These are phyloP conservation scores for Synanthedon tipuliformis DNA, from an alignment of 2,888 invertebrate genomes.

Conservation along the genomic window DNA sequence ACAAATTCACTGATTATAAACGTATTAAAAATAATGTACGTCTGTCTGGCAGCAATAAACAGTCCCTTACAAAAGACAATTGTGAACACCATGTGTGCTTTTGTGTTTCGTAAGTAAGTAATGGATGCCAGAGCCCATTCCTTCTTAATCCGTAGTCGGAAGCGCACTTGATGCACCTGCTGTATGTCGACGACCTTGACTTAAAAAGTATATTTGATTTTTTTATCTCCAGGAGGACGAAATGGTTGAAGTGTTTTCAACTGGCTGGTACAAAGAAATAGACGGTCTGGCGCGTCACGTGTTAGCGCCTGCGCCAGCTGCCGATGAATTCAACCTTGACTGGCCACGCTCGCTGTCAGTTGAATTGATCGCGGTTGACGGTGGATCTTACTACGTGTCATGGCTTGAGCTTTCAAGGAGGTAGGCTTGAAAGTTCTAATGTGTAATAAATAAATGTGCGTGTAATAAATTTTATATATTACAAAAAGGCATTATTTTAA, in stretches of 20 bases:
- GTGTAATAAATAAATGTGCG: not conserved
- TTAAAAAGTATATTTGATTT: not conserved
- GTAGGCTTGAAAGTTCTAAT: constrained; percentile 17
- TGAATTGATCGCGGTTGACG: constrained; percentile 82
- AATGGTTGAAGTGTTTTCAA: constrained; percentile 84
- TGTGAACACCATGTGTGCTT: too few relatives aligned
- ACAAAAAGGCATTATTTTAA: too few relatives aligned
- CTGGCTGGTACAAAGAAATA: constrained; percentile 76
- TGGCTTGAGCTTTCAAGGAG: constrained; percentile 85
- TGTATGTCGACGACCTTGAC: not conserved
- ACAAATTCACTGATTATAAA: too few relatives aligned
- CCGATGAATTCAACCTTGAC: constrained; percentile 72
- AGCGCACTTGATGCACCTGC: not conserved
- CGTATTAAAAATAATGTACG: too few relatives aligned
- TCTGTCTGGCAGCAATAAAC: too few relatives aligned
- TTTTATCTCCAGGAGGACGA: constrained; percentile 61
- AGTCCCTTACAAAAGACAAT: too few relatives aligned
- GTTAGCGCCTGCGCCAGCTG: constrained; percentile 65
- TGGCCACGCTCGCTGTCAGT: constrained; percentile 78
- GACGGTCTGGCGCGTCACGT: constrained; percentile 71
- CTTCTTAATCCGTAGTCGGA: too few relatives aligned
- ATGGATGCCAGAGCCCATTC: too few relatives aligned
- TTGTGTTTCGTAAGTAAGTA: too few relatives aligned
- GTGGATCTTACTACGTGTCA: constrained; percentile 79
- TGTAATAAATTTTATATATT: too few relatives aligned